A percentile compares a stretch with the other conserved stretches of the same genome.
phyloP scores from a whole-genome alignment of 2,888 invertebrate species.

The Drosophila picticornis region DNA sequence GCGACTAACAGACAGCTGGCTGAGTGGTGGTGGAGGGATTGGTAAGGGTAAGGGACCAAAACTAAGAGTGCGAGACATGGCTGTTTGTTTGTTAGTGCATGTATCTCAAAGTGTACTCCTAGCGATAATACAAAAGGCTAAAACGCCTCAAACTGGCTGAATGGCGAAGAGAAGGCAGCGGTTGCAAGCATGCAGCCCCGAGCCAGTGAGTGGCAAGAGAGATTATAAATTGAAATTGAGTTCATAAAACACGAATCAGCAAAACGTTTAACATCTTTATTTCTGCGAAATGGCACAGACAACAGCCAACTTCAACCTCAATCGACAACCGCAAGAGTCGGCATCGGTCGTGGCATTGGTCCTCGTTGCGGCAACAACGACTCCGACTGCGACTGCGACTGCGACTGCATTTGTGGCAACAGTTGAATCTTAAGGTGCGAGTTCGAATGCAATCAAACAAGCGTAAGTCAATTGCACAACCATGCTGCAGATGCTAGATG shows the following conservation, averaged over 20 bases:
- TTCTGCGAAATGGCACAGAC: slow-evolving; percentile 76
- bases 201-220: slow-evolving; percentile 78
- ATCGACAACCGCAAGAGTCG: slow-evolving; percentile 63
- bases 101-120: slow-evolving; percentile 72
- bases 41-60: slow-evolving; percentile 4
- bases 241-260: slow-evolving; percentile 84
- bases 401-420: slow-evolving; percentile 38
- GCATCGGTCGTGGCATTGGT: slow-evolving; percentile 44
- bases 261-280: slow-evolving; percentile 84
- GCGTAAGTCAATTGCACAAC: slow-evolving; percentile 74
- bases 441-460: slow-evolving; percentile 80
- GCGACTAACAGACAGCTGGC: slow-evolving; percentile 54
- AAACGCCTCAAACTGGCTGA: slow-evolving; percentile 68
- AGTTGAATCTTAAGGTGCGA: slow-evolving; percentile 71
- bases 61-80: slow-evolving; percentile 24
- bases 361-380: slow-evolving; percentile 10
- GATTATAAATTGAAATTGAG: slow-evolving; percentile 84
- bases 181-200: slow-evolving; percentile 17
- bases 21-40: neutral
- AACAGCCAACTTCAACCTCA: slow-evolving; percentile 47
- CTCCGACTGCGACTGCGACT: slow-evolving; percentile 12
- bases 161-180: slow-evolving; percentile 14
- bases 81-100: slow-evolving; percentile 55
- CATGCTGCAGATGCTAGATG: slow-evolving; percentile 48
- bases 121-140: slow-evolving; percentile 79